phyloP scores from a whole-genome alignment of 2,113 vertebrate species.

The Ochotona princeps region DNA sequence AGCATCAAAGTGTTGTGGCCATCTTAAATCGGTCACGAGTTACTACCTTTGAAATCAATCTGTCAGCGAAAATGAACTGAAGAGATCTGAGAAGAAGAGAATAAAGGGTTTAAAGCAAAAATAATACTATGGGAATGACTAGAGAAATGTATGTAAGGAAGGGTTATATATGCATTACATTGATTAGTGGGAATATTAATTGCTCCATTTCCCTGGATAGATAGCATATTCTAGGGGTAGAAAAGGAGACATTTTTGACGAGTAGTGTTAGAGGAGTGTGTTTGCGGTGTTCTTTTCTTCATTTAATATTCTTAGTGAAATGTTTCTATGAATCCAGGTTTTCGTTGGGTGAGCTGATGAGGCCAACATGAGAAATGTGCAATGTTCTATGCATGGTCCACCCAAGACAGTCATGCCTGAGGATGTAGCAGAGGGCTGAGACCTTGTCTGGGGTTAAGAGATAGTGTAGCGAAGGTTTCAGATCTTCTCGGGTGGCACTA shows the following conservation, averaged over 20 bases:
- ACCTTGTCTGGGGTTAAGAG: not conserved
- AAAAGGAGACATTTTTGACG: not conserved
- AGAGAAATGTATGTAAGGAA: not conserved
- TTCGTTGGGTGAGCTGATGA: conserved; percentile 22
- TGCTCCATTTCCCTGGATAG: not conserved
- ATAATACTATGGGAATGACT: not conserved
- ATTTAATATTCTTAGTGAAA: not conserved
- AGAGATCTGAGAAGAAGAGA: conserved; percentile 16
- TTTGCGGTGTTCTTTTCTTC: not conserved
- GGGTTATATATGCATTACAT: not conserved
- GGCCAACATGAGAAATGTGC: not conserved
- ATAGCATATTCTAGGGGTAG: not conserved
- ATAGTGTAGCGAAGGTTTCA: not conserved
- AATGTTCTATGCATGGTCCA: not conserved
- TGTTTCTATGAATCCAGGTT: conserved; percentile 53
- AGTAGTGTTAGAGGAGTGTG: not conserved
- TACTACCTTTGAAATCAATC: not conserved
- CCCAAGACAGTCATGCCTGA: not conserved
- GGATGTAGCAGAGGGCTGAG: not conserved
- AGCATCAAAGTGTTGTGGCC: not conserved
- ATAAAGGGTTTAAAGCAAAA: not conserved
- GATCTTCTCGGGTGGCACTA: not conserved
- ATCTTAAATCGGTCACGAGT: not conserved
- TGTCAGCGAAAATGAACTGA: not conserved
- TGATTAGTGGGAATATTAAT: not conserved